Conservation (phyloP, 2,797 vertebrate species). For the Acanthurus lineatus region DNA sequence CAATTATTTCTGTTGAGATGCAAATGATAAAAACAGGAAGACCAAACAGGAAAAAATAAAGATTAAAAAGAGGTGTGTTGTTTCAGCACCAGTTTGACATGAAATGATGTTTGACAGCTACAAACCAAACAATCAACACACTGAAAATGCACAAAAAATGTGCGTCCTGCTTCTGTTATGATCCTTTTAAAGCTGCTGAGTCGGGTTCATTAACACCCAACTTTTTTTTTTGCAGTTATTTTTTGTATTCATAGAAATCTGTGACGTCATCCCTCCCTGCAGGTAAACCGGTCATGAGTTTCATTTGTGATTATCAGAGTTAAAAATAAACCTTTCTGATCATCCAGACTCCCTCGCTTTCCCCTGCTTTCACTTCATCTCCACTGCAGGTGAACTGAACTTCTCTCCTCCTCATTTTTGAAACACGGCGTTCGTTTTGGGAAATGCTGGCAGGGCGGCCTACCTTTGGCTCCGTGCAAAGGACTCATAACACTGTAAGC, state of each 20-base stretch:
- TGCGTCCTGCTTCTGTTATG: too few species aligned
- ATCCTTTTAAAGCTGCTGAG: too few species aligned
- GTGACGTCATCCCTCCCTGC: neutral
- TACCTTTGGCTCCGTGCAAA: conserved; percentile 9
- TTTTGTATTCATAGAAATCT: neutral
- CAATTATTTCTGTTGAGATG: too few species aligned
- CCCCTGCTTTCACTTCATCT: neutral
- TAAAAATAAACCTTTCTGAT: neutral
- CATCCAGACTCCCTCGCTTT: neutral
- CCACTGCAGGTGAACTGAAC: neutral
- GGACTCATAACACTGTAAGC: conserved; percentile 13
- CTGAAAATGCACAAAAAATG: too few species aligned
- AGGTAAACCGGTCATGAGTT: neutral
- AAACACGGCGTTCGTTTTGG: conserved; percentile 3
- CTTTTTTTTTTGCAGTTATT: too few species aligned
- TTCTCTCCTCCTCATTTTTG: conserved; percentile 3
- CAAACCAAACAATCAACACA: too few species aligned
- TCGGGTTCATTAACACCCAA: too few species aligned
- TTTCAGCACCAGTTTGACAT: too few species aligned
- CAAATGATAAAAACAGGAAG: too few species aligned
- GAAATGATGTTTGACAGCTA: too few species aligned
- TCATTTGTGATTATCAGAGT: neutral
- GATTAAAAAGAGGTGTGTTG: too few species aligned
- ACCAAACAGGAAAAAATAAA: too few species aligned
- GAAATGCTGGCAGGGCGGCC: conserved; percentile 4